Percentiles rank a stretch among this genome's conserved stretches.
These are phyloP conservation scores for Diarsia rubi DNA, from an alignment of 2,888 invertebrate genomes.

Conservation along the genomic window DNA sequence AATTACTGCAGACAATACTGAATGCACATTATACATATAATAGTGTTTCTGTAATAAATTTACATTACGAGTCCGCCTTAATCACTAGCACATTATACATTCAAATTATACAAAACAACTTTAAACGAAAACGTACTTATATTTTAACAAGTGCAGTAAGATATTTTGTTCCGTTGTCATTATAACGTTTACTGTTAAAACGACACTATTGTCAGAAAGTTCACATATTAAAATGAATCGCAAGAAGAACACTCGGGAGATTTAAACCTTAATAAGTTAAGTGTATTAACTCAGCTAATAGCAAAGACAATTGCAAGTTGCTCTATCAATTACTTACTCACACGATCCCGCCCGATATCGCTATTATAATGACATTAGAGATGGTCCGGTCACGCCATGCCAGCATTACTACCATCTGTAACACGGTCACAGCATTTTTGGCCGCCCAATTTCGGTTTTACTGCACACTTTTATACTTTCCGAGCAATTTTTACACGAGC, in stretches of 20 bases:
- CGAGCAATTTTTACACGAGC: conserved; percentile 79
- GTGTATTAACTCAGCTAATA: conserved; percentile 81
- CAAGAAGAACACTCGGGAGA: conserved; percentile 63
- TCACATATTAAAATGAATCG: conserved; percentile 57
- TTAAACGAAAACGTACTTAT: conserved; percentile 5
- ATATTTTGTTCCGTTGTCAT: conserved; percentile 41
- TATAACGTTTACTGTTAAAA: conserved; percentile 52
- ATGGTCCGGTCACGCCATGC: conserved; percentile 86
- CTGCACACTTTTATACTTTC: conserved; percentile 78
- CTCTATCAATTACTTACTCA: conserved; percentile 89
- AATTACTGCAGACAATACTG: conserved; percentile 12
- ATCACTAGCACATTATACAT: conserved; percentile 17
- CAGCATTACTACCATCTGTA: conserved; percentile 86
- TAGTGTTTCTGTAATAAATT: conserved; percentile 23
- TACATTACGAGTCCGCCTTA: conserved; percentile 9
- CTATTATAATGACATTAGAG: conserved; percentile 89
- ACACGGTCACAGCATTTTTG: conserved; percentile 89
- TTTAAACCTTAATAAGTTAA: conserved; percentile 68
- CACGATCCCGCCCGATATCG: conserved; percentile 82
- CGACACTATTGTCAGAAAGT: conserved; percentile 53
- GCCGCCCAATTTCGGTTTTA: conserved; percentile 86
- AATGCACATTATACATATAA: conserved; percentile 14
- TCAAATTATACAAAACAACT: conserved; percentile 19
- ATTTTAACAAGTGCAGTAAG: conserved; percentile 9
- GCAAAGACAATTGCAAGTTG: conserved; percentile 80